Evolutionary conservation across 2,797 vertebrate species (phyloP), one percentile per base, ranked within the genome.

Genomic region (Ctenosaura bakeri): DNA sequence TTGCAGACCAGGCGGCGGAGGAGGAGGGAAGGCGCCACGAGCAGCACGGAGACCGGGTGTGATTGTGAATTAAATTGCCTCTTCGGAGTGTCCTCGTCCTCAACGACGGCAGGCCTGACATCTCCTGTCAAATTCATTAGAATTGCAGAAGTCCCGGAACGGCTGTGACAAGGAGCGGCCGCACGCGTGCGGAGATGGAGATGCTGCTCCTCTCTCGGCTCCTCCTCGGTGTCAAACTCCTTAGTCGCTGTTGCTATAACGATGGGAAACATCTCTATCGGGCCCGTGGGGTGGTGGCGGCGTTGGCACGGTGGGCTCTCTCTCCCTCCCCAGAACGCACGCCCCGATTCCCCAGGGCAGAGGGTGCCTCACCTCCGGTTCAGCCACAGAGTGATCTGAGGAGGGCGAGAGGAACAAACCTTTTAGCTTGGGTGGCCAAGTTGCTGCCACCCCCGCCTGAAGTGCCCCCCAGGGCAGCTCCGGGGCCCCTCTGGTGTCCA

Each of bases 91-190:
- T 71, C 42, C 4, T 46, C 42, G 4, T 46, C 42, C 42, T 46
- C 42, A 46, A 4, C 12, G 4, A 20, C 6, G 1, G 1, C 64
- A 16, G 50, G 42, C 10, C 46, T 1, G 26, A 66, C 32, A n/a
- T 71, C 71, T 24, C 7, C 52, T 87, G 81, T 84, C 77, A 74
- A 84, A 90, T 81, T 32, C 88, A 85, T 76, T 66, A 35, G 76
- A 54, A 29, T 20, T 10, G 20, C 85, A 56, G 46, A 64, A 74
- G n/a, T 50, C 81, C 77, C 2, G 56, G 81, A 56, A 76, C 0
- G 32, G 64, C 79, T 3, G 16, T 62, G 84, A 83, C 88, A 73
- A 46, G 79, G 35, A 50, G 35, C 35, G 24, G 12, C 13, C 5
- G 62, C 62, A 35, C n/a, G 18, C 22, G 6, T 7, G 16, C n/a